Percentiles rank a stretch among this genome's conserved stretches.
Evolutionary conservation across 2,113 vertebrate genomes (phyloP).

Genomic region (Salvelinus namaycush): DNA sequence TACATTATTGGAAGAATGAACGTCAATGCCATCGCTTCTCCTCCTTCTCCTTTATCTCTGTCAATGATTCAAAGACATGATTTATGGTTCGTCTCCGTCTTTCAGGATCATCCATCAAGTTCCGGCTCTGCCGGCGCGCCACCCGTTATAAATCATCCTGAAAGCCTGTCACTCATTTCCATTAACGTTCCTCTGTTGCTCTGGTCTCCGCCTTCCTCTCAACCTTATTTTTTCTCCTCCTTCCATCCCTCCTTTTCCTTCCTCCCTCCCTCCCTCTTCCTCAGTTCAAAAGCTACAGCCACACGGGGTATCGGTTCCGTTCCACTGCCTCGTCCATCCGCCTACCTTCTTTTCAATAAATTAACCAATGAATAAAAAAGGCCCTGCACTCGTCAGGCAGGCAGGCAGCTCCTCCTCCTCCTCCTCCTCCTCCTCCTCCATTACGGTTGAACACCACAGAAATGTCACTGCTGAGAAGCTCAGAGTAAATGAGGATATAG

Average conservation of each 20-base stretch:
- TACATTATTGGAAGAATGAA: slow-evolving; percentile 99
- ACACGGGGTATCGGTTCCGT: slow-evolving; percentile 74
- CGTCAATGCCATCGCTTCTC: slow-evolving; percentile 98
- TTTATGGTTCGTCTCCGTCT: slow-evolving; percentile 99
- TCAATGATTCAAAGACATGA: slow-evolving; percentile 99
- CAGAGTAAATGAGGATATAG: slow-evolving; percentile 61
- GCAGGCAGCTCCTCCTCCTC: slow-evolving; percentile 39
- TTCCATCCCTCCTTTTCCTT: background rate
- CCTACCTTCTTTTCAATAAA: slow-evolving; percentile 77
- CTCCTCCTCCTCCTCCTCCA: slow-evolving; percentile 65
- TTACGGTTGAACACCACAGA: slow-evolving; percentile 62
- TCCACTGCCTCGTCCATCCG: slow-evolving; percentile 69
- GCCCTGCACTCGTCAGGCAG: slow-evolving; percentile 45
- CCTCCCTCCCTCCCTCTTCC: slow-evolving; percentile 40
- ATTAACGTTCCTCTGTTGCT: slow-evolving; percentile 89
- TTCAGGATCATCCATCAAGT: slow-evolving; percentile 99
- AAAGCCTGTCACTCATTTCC: slow-evolving; percentile 99
- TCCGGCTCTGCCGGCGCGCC: slow-evolving; percentile 93
- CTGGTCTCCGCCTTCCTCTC: slow-evolving; percentile 71
- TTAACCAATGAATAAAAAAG: slow-evolving; percentile 72
- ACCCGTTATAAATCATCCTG: slow-evolving; percentile 99
- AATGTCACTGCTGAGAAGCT: slow-evolving; percentile 60
- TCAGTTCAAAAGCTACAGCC: slow-evolving; percentile 69
- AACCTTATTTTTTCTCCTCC: slow-evolving; percentile 32
- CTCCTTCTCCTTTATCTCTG: slow-evolving; percentile 99